Conservation (phyloP, 1,140 invertebrate genomes). For the Dreissena rostriformis region DNA sequence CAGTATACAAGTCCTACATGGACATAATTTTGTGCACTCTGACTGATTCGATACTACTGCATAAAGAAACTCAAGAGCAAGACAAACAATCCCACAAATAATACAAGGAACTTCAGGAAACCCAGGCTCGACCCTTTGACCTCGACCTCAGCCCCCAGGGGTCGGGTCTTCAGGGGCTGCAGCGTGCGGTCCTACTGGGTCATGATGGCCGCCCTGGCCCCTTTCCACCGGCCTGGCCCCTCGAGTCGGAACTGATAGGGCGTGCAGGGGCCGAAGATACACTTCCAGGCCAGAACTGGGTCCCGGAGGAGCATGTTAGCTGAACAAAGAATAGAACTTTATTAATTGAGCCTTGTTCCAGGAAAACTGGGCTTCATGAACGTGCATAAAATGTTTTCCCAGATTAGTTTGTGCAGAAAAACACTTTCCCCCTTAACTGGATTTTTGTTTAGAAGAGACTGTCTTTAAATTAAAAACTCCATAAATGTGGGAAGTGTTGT, state of each 20-base stretch:
- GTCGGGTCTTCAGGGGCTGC: conserved; percentile 30
- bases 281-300: conserved; percentile 75
- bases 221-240: conserved; percentile 81
- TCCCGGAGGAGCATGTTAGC: conserved; percentile 72
- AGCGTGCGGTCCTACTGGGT: conserved; percentile 59
- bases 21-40: too few species aligned
- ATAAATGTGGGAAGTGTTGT: too few species aligned
- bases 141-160: not conserved
- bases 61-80: conserved; percentile 20
- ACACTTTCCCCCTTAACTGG: too few species aligned
- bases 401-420: too few species aligned
- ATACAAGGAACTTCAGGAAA: conserved; percentile 29
- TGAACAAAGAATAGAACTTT: conserved; percentile 15
- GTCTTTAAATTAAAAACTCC: too few species aligned
- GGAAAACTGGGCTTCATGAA: too few species aligned
- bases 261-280: conserved; percentile 79
- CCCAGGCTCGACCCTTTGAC: conserved; percentile 7
- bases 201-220: conserved; percentile 80
- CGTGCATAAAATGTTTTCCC: too few species aligned
- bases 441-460: too few species aligned
- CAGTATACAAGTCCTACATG: too few species aligned
- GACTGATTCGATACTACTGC: not conserved
- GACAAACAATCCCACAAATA: conserved; percentile 18
- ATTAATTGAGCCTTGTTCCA: too few species aligned
- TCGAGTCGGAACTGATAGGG: conserved; percentile 82